Conservation (phyloP, 1,140 invertebrate genomes). For the Drosophila carrolli region DNA sequence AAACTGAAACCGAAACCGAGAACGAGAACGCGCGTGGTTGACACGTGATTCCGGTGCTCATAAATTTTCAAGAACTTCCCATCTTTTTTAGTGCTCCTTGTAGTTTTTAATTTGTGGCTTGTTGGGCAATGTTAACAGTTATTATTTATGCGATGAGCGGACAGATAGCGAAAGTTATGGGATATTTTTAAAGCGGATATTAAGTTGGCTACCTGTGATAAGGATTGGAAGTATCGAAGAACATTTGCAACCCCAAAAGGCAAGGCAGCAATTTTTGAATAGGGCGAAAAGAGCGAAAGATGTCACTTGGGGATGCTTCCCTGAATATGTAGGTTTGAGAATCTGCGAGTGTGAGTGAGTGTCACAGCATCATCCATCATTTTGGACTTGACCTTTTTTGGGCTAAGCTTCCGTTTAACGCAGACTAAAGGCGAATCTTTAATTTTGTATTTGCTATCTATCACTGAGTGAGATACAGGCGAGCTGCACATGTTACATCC, state of each 20-base stretch:
- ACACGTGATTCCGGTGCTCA: conserved; percentile 83
- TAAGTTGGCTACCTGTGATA: conserved; percentile 58
- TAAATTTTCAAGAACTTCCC: conserved; percentile 68
- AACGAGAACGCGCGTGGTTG: conserved; percentile 72
- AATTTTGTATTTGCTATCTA: conserved; percentile 74
- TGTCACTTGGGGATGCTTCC: conserved; percentile 78
- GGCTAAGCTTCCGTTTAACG: conserved; percentile 73
- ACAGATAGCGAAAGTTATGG: conserved; percentile 65
- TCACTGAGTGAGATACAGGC: conserved; percentile 34
- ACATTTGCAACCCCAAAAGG: conserved; percentile 34
- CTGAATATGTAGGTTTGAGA: conserved; percentile 18
- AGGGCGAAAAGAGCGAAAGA: conserved; percentile 53
- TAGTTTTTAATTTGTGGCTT: conserved; percentile 84
- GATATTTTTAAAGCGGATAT: conserved; percentile 61
- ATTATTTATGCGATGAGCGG: conserved; percentile 78
- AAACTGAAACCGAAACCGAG: conserved; percentile 22
- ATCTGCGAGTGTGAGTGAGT: conserved; percentile 45
- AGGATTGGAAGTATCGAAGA: conserved; percentile 18
- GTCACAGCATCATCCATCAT: conserved; percentile 84
- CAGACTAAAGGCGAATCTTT: conserved; percentile 64
- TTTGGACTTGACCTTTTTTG: conserved; percentile 84
- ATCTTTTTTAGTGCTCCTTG: conserved; percentile 73
- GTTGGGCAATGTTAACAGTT: conserved; percentile 78
- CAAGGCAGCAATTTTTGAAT: conserved; percentile 41
- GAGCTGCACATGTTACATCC: conserved; percentile 61